These are phyloP conservation scores for Drosophila triauraria DNA, from an alignment of 1,140 invertebrate genomes.

Conservation along the genomic window DNA sequence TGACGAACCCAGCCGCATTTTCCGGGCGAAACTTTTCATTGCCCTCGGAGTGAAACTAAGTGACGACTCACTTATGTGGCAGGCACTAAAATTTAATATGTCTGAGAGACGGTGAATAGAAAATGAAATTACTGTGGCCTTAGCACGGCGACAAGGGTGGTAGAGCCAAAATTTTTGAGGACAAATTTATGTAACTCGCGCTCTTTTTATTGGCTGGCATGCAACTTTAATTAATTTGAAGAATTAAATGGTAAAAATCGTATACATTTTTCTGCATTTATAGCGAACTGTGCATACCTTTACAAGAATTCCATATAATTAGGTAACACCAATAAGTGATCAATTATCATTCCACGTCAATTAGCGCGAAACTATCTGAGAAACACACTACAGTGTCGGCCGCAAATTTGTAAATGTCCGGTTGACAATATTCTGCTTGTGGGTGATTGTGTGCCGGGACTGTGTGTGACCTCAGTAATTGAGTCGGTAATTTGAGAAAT, in stretches of 20 bases:
- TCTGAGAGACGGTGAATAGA: slow-evolving; percentile 19
- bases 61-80: slow-evolving; percentile 45
- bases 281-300: too few relatives aligned
- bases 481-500: neutral
- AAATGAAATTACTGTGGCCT: slow-evolving; percentile 41
- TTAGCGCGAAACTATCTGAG: neutral
- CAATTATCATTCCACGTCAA: neutral
- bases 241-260: neutral
- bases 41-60: slow-evolving; percentile 48
- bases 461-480: neutral
- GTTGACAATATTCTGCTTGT: neutral
- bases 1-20: slow-evolving; percentile 37
- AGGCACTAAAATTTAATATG: slow-evolving; percentile 39
- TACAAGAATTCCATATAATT: neutral
- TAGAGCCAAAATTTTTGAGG: neutral
- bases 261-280: too few relatives aligned
- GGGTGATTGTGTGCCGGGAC: neutral
- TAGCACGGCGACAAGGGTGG: neutral
- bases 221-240: neutral
- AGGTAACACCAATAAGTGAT: neutral
- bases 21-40: slow-evolving; percentile 51
- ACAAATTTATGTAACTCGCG: neutral
- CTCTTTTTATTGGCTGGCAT: neutral
- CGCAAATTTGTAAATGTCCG: slow-evolving; percentile 1
- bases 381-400: neutral